These are phyloP conservation scores for Meteorus colon DNA, from an alignment of 2,888 invertebrate species.

Conservation along the genomic window DNA sequence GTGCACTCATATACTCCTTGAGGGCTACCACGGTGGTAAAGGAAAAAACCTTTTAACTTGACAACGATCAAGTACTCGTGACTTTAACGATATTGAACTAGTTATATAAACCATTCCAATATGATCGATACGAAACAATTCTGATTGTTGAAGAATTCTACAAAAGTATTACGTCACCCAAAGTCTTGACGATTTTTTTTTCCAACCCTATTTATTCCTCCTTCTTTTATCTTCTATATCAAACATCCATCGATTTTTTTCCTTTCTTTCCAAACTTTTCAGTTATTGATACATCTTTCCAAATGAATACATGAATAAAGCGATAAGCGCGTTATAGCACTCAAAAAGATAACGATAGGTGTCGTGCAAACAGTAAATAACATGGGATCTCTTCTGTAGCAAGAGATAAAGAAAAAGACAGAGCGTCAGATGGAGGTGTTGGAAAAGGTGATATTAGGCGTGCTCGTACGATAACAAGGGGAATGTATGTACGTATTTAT, in stretches of 20 bases:
- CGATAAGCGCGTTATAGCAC: background rate
- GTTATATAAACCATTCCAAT: background rate
- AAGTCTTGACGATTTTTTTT: background rate
- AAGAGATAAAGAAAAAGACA: background rate
- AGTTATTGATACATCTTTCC: background rate
- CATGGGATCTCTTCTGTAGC: background rate
- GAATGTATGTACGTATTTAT: background rate
- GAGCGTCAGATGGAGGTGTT: background rate
- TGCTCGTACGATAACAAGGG: background rate
- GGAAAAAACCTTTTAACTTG: conserved; percentile 10
- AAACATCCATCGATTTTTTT: background rate
- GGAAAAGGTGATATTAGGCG: background rate
- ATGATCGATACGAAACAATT: conserved; percentile 3
- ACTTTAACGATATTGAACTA: conserved; percentile 15
- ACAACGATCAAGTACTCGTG: conserved; percentile 13
- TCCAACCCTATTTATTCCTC: background rate
- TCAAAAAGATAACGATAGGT: background rate
- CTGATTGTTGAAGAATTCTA: conserved; percentile 12
- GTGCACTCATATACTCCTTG: background rate
- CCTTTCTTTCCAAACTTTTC: background rate
- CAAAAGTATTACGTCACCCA: background rate
- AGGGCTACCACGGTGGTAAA: conserved; percentile 4
- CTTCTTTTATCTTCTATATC: background rate
- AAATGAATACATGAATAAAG: background rate
- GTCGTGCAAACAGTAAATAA: background rate